Evolutionary conservation across 64 coral and sea anemone species (phyloP).

Genomic region (Catalaphyllia jardinei): DNA sequence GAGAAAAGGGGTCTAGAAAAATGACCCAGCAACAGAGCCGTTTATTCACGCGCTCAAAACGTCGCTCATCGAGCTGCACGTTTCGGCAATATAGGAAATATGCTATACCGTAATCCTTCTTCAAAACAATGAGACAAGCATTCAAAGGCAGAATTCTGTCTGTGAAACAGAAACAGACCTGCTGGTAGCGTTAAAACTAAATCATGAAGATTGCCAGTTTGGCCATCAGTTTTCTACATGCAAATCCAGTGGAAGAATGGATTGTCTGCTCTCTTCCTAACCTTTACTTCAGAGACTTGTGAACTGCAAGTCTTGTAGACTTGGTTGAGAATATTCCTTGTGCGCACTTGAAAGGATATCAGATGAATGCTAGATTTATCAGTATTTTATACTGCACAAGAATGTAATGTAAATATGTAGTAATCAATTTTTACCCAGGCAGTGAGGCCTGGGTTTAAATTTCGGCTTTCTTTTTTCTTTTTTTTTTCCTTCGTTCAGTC

Average conservation of each 20-base stretch:
- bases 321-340: not conserved
- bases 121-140: conserved; percentile 1
- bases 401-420: too few species aligned
- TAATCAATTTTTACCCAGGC: not conserved
- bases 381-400: not conserved
- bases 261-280: too few species aligned
- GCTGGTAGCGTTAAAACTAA: conserved; percentile 5
- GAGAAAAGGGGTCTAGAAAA: too few species aligned
- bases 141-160: not conserved
- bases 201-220: conserved; percentile 18
- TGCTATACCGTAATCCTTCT: not conserved
- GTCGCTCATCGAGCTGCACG: too few species aligned
- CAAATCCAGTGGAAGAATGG: conserved; percentile 20
- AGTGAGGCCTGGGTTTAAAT: too few species aligned
- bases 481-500: too few species aligned
- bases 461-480: too few species aligned
- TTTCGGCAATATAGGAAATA: too few species aligned
- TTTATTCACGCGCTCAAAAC: too few species aligned
- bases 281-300: not conserved
- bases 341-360: not conserved
- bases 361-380: too few species aligned
- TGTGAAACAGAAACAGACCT: not conserved
- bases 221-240: not conserved
- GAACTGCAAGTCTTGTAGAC: not conserved
- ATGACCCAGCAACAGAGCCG: too few species aligned